These are phyloP conservation scores for Perithous albicinctus DNA, from an alignment of 2,888 invertebrate species.

Conservation along the genomic window DNA sequence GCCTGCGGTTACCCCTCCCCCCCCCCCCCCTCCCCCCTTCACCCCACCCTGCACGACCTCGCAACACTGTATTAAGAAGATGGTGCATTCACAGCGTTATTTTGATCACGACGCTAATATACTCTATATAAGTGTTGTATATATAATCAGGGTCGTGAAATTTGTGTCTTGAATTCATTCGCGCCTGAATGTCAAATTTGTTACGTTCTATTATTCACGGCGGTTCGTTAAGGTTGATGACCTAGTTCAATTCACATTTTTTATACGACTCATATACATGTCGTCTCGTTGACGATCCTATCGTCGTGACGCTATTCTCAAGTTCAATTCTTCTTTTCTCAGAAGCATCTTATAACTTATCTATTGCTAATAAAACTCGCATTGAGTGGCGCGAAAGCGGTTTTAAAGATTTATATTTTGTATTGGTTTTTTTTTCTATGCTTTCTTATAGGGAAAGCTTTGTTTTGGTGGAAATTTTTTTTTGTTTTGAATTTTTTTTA, in stretches of 20 bases:
- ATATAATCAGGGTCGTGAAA: not conserved
- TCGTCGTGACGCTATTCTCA: not conserved
- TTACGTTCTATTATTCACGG: constrained; percentile 7
- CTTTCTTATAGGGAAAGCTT: too few species aligned
- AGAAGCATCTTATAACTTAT: not conserved
- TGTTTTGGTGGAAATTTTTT: too few species aligned
- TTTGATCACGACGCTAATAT: constrained; percentile 7
- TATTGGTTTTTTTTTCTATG: not conserved
- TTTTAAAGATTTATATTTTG: too few species aligned
- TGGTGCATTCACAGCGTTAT: constrained; percentile 41
- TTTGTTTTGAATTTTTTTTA: too few species aligned
- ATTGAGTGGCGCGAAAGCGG: too few species aligned
- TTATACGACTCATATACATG: not conserved
- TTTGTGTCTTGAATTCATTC: not conserved
- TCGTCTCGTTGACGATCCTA: not conserved
- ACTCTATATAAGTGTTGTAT: not conserved
- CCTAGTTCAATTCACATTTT: not conserved
- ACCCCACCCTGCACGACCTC: constrained; percentile 9
- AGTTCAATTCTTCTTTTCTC: not conserved
- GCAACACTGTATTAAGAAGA: constrained; percentile 35
- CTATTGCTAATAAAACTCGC: not conserved
- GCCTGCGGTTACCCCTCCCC: too few species aligned
- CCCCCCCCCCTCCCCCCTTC: too few species aligned
- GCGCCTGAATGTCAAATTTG: constrained; percentile 2
- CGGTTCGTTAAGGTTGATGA: not conserved